Percentiles rank a stretch among this genome's conserved stretches.
phyloP scores from a whole-genome alignment of 2,113 vertebrate genomes.

The Sigmodon hispidus region DNA sequence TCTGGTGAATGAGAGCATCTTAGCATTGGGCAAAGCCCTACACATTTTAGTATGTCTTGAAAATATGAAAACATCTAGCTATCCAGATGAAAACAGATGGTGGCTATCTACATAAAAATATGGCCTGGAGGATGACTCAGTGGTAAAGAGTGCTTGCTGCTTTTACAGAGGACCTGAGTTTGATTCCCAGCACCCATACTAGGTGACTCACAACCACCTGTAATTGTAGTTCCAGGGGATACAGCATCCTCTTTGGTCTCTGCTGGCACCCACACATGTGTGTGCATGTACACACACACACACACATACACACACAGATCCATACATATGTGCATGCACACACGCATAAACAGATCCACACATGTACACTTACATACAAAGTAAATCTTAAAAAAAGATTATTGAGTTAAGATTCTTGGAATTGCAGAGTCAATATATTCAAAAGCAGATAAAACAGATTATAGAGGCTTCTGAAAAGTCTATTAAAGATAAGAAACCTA shows the following conservation, averaged over 20 bases:
- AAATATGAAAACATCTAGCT: neutral
- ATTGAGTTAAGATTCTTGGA: conserved; percentile 23
- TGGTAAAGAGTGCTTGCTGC: neutral
- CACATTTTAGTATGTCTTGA: conserved; percentile 22
- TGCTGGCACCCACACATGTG: neutral
- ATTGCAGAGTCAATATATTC: conserved; percentile 15
- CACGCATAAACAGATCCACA: neutral
- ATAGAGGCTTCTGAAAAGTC: neutral
- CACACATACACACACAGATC: too few relatives aligned
- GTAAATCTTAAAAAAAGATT: neutral
- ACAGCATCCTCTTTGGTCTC: neutral
- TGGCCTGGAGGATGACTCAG: neutral
- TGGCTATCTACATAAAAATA: neutral
- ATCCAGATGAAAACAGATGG: conserved; percentile 1
- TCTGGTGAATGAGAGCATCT: neutral
- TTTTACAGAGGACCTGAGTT: neutral
- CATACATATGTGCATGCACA: neutral
- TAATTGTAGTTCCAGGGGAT: too few relatives aligned
- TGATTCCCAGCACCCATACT: neutral
- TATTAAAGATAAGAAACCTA: conserved; percentile 26
- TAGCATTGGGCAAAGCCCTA: neutral
- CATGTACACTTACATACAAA: neutral
- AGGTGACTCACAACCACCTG: neutral
- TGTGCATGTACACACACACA: neutral
- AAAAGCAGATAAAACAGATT: neutral